Evolutionary conservation across 2,113 vertebrate species (phyloP).

Genomic region (Enhydra lutris): DNA sequence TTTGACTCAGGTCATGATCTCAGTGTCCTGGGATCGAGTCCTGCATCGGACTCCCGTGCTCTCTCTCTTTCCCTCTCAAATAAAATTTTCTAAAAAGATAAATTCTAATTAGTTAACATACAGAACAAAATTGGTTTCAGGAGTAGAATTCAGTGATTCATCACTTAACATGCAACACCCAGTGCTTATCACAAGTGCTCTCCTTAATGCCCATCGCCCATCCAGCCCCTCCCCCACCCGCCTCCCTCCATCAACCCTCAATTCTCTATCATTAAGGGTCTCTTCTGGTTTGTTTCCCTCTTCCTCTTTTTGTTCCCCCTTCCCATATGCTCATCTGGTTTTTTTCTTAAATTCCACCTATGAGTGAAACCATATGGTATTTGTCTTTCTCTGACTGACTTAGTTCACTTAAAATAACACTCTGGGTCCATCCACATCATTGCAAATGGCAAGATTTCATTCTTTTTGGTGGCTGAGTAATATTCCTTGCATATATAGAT

Average conservation of each 20-base stretch:
- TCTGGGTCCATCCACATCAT: no score
- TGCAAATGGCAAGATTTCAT: no score
- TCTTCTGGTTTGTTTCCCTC: background rate
- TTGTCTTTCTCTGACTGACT: background rate
- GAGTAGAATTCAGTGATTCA: background rate
- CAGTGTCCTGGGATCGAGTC: no score
- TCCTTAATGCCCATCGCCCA: no score
- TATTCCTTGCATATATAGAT: no score
- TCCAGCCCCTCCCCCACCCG: no score
- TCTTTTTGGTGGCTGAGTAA: no score
- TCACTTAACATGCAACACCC: background rate
- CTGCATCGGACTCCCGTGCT: no score
- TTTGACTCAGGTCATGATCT: background rate
- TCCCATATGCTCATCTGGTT: background rate
- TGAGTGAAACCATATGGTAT: background rate
- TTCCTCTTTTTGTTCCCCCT: background rate
- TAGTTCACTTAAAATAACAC: no score
- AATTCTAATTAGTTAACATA: background rate
- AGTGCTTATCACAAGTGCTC: no score
- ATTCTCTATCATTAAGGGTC: background rate
- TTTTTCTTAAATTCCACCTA: background rate
- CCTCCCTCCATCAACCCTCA: background rate
- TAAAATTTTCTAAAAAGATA: background rate
- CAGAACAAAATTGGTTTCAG: background rate
- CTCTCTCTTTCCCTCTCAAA: background rate